phyloP scores from a whole-genome alignment of 2,888 invertebrate genomes.

The Drosophila longiperda region DNA sequence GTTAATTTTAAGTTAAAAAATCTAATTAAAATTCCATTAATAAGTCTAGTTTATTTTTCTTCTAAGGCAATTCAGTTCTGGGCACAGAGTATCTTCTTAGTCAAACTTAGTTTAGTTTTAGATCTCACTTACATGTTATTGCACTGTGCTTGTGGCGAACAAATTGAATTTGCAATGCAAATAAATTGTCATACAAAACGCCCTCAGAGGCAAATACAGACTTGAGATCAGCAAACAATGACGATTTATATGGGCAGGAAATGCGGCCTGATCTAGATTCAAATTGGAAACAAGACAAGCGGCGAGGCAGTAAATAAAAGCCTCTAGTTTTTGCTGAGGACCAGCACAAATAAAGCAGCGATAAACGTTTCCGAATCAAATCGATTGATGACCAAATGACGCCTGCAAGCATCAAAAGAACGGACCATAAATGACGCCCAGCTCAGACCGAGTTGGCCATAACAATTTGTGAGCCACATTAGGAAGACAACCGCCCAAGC shows the following conservation, averaged over 20 bases:
- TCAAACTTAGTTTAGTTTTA: not conserved
- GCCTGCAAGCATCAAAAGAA: constrained; percentile 39
- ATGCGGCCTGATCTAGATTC: constrained; percentile 50
- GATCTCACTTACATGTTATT: constrained; percentile 4
- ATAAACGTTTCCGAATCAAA: constrained; percentile 41
- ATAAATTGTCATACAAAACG: constrained; percentile 74
- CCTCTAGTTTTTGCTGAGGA: constrained; percentile 8
- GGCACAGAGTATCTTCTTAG: not conserved
- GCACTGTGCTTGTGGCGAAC: constrained; percentile 34
- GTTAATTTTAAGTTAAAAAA: fast-evolving
- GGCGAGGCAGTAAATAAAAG: not conserved
- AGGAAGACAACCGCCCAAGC: constrained; percentile 12
- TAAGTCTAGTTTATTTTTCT: not conserved
- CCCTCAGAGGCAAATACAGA: constrained; percentile 46
- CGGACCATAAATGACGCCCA: constrained; percentile 59
- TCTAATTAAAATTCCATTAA: not conserved
- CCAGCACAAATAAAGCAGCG: constrained; percentile 29
- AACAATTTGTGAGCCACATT: constrained; percentile 50
- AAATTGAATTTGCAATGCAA: constrained; percentile 78
- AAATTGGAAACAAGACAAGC: not conserved
- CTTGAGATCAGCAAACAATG: constrained; percentile 49
- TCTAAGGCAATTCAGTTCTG: not conserved
- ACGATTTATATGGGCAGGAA: constrained; percentile 60
- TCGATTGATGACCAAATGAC: constrained; percentile 40
- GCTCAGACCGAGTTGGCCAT: constrained; percentile 29